Percentiles rank a stretch among this genome's conserved stretches.
These are phyloP conservation scores for Vultur gryphus DNA, from an alignment of 2,797 vertebrate genomes.

Conservation along the genomic window DNA sequence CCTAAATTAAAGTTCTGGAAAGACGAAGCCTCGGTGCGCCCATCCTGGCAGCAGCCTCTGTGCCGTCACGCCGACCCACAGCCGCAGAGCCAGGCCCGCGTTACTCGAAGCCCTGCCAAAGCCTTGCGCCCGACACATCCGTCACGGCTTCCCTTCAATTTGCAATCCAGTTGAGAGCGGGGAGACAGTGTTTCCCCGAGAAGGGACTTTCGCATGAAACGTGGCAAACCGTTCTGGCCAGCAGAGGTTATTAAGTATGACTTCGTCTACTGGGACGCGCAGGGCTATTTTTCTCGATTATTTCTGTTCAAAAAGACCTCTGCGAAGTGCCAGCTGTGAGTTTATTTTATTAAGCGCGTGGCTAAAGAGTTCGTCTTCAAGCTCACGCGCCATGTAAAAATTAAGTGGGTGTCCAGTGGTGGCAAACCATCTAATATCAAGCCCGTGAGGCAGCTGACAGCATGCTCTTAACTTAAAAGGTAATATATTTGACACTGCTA, in stretches of 20 bases:
- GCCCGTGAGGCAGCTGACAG: neutral
- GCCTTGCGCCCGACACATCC: neutral
- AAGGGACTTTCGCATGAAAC: neutral
- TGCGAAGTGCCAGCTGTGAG: neutral
- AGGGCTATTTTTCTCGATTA: neutral
- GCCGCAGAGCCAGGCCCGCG: fast-evolving
- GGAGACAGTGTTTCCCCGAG: neutral
- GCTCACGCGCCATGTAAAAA: neutral
- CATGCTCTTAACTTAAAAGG: neutral
- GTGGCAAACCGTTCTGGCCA: neutral
- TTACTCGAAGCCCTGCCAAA: neutral
- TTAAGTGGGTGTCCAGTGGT: neutral
- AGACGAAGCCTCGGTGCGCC: fast-evolving
- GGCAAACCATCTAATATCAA: neutral
- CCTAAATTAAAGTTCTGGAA: neutral
- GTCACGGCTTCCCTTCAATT: neutral
- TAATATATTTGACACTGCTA: neutral
- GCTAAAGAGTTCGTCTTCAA: neutral
- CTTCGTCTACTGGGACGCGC: neutral
- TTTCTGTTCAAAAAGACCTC: neutral
- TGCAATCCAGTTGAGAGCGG: neutral
- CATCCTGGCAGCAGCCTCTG: neutral
- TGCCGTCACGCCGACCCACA: fast-evolving
- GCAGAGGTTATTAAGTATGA: neutral
- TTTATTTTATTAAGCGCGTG: fast-evolving